Conservation (phyloP, 2,888 invertebrate genomes). For the Phyllotreta striolata region DNA sequence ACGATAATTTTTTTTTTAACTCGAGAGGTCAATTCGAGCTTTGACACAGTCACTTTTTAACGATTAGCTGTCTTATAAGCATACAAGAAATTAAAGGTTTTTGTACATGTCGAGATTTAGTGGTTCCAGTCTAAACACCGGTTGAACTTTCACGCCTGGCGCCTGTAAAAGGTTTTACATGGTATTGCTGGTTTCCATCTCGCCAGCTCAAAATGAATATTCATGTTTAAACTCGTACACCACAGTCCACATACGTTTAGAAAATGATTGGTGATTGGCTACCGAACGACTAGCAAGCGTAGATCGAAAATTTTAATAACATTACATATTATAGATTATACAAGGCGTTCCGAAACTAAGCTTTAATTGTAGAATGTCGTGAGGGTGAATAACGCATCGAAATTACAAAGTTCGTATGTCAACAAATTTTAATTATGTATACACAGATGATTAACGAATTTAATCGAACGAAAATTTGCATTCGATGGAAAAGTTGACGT, state of each 20-base stretch:
- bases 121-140: constrained; percentile 10
- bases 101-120: constrained; percentile 8
- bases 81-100: constrained; percentile 4
- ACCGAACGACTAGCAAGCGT: not conserved
- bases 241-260: too few species aligned
- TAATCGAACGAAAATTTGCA: too few species aligned
- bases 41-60: constrained; percentile 8
- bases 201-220: constrained; percentile 6
- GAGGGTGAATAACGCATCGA: too few species aligned
- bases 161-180: constrained; percentile 2
- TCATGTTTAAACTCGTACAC: not conserved
- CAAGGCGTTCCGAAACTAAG: too few species aligned
- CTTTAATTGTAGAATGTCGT: too few species aligned
- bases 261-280: not conserved
- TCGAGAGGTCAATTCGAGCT: constrained; percentile 5
- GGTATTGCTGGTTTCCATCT: not conserved
- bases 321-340: too few species aligned
- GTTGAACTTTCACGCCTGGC: constrained; percentile 14
- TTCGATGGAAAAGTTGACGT: too few species aligned
- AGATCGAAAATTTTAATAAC: too few species aligned
- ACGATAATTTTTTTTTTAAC: not conserved
- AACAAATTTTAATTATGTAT: too few species aligned
- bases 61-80: not conserved
- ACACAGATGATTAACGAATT: too few species aligned
- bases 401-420: too few species aligned